phyloP scores from a whole-genome alignment of 1,140 invertebrate species.

The Elymnias hypermnestra region DNA sequence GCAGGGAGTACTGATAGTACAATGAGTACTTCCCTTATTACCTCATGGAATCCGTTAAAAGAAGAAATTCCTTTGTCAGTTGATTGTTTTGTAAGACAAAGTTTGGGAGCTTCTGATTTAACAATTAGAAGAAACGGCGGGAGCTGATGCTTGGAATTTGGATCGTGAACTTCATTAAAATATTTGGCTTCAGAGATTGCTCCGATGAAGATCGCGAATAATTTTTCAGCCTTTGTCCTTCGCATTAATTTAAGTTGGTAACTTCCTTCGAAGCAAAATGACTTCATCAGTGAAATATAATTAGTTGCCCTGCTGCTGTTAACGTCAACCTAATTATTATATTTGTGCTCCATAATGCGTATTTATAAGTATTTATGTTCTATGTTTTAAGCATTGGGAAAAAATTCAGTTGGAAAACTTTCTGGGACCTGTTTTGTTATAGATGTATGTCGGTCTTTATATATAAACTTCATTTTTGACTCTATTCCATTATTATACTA shows the following conservation, averaged over 20 bases:
- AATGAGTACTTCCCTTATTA: slow-evolving; percentile 20
- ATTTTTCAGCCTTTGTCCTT: slow-evolving; percentile 15
- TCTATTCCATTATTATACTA: too few relatives aligned
- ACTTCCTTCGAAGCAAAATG: neutral
- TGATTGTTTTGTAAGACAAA: slow-evolving; percentile 2
- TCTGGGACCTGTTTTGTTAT: too few relatives aligned
- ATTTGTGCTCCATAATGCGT: too few relatives aligned
- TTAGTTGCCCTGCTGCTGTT: too few relatives aligned
- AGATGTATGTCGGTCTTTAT: too few relatives aligned
- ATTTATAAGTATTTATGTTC: too few relatives aligned
- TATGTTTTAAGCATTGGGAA: too few relatives aligned
- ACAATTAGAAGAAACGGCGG: slow-evolving; percentile 31
- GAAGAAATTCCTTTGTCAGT: slow-evolving; percentile 17
- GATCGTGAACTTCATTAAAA: slow-evolving; percentile 45
- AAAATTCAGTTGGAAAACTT: too few relatives aligned
- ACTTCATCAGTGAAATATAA: too few relatives aligned
- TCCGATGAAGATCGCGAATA: slow-evolving; percentile 24
- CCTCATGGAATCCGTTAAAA: neutral
- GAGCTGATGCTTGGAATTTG: slow-evolving; percentile 25
- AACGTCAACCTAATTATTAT: too few relatives aligned
- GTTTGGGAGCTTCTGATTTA: slow-evolving; percentile 31
- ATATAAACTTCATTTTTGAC: too few relatives aligned
- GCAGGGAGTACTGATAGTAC: too few relatives aligned
- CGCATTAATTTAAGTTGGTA: neutral
- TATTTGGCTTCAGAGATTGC: slow-evolving; percentile 41